A percentile compares a stretch with the other conserved stretches of the same genome.
These are phyloP conservation scores for Gracilinanus agilis DNA, from an alignment of 2,113 vertebrate species.

Conservation along the genomic window DNA sequence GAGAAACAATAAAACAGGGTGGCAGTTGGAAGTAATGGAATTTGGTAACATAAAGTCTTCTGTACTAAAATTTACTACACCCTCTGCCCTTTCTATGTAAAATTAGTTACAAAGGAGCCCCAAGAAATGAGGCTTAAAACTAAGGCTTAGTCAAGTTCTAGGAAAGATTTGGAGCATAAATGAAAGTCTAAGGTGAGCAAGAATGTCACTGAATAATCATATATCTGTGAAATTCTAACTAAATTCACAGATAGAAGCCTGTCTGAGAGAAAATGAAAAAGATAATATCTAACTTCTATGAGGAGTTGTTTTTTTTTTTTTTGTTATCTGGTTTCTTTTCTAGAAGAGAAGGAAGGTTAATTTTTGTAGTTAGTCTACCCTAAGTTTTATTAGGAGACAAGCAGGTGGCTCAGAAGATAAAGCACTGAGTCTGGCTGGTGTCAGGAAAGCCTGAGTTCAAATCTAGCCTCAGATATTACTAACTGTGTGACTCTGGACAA, in stretches of 20 bases:
- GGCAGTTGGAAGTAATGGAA: background rate
- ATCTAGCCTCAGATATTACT: background rate
- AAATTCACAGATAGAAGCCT: background rate
- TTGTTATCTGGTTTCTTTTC: background rate
- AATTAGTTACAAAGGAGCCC: background rate
- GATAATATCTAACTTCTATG: background rate
- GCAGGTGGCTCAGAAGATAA: background rate
- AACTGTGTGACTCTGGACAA: background rate
- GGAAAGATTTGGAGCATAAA: background rate
- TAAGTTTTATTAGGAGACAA: background rate
- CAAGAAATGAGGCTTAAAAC: background rate
- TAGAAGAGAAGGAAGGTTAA: background rate
- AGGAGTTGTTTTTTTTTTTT: background rate
- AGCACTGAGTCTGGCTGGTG: background rate
- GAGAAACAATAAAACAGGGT: conserved; percentile 22
- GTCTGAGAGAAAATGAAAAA: background rate
- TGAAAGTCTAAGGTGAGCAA: background rate
- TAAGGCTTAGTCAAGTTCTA: background rate
- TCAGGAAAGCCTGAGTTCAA: background rate
- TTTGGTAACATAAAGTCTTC: background rate
- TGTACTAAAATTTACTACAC: background rate
- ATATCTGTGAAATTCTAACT: background rate
- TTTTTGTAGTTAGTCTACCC: background rate
- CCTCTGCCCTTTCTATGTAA: background rate
- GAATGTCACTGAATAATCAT: background rate